Evolutionary conservation across 2,113 vertebrate species (phyloP), one percentile per base, ranked within the genome.

Genomic region (Bettongia penicillata): DNA sequence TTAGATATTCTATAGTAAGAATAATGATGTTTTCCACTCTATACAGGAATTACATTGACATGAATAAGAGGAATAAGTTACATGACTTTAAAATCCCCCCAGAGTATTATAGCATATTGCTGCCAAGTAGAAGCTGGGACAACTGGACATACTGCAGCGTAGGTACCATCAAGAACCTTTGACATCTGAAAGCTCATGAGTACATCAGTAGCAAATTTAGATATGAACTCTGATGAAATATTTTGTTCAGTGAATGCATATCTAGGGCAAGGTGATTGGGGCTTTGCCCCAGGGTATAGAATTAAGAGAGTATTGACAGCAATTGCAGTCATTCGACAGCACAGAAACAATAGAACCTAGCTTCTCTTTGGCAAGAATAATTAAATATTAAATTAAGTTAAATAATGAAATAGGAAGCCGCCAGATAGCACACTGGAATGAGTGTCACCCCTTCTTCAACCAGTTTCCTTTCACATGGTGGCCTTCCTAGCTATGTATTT

Each of bases 11-110:
- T 91, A 28, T 90, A 96, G 94, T 93, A 50, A 31, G 19, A 92
- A 31, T 48, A 4, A 7, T 77, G 4, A 53, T 2, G 53, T 23
- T 24, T 53, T 49, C 95, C 2, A 52, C 12, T 84, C 2, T 12
- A 7, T 49, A 31, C 19, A 23, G 37, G 5, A 77, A 94, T 31
- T 91, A 26, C 49, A 90, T 50, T 8, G 26, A 53, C 3, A 0
- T 91, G 94, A 89, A n/a, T 93, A 93, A 93, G 11, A 23, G 53
- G 12, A 91, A 91, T 90, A 77, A 6, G 51, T 93, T 52, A 93
- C 91, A 89, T 95, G 84, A 24, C 8, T 51, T 96, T 84, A 68
- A 90, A 84, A 51, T 48, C 43, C 37, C 1, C 16, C 26, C 43
- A 14, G 14, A 25, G 52, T 93, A 26, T 84, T 84, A 84, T 43